Evolutionary conservation across 2,888 invertebrate species (phyloP).

Genomic region (Eilema caniola): DNA sequence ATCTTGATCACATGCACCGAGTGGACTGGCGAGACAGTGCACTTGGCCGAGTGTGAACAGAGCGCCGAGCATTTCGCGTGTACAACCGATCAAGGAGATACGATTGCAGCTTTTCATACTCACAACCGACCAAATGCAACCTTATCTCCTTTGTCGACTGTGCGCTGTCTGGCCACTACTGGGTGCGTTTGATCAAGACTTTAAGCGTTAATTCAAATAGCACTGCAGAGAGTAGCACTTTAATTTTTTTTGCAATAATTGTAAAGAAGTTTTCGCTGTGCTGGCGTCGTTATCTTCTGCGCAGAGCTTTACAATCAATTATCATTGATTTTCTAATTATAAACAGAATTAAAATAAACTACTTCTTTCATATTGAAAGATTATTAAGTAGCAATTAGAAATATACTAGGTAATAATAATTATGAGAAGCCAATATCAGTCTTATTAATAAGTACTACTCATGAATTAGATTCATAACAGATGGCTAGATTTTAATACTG

Average conservation of each 20-base stretch:
- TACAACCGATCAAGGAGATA: no score
- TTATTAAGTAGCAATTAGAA: neutral
- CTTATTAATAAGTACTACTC: neutral
- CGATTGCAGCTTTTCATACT: no score
- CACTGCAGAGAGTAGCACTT: neutral
- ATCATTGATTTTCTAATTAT: neutral
- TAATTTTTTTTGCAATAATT: neutral
- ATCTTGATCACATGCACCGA: no score
- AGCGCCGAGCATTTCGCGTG: no score
- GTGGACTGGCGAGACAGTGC: no score
- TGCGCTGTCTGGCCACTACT: no score
- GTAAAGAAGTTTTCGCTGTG: no score
- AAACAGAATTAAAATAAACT: neutral
- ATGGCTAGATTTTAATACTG: neutral
- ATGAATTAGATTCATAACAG: neutral
- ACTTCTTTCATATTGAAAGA: conserved; percentile 5
- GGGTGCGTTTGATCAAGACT: no score
- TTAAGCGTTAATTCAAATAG: no score
- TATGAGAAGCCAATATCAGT: neutral
- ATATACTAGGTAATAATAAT: neutral
- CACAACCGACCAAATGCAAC: no score
- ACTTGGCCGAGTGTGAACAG: no score
- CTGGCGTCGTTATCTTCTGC: neutral
- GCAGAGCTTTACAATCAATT: neutral
- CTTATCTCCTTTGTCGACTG: no score